Conservation (phyloP, 2,797 vertebrate species). For the Anisognathus igniventris region DNA sequence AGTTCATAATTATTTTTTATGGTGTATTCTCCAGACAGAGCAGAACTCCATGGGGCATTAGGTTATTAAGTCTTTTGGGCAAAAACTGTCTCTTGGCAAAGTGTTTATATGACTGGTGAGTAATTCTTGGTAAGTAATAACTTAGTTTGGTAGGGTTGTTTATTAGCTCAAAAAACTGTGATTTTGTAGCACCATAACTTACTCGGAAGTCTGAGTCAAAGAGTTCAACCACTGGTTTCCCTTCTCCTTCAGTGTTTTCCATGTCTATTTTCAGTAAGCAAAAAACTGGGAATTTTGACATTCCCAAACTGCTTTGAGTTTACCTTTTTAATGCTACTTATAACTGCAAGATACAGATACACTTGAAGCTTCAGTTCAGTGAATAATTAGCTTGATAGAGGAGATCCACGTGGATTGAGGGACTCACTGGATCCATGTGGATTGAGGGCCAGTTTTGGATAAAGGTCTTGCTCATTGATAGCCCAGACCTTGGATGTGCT, state of each 20-base stretch:
- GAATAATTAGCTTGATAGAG: not conserved
- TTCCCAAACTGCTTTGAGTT: not conserved
- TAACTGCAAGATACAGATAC: not conserved
- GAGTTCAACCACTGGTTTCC: not conserved
- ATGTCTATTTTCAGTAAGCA: not conserved
- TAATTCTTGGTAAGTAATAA: slow-evolving; percentile 21
- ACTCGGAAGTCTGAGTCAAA: not conserved
- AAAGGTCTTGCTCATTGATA: not conserved
- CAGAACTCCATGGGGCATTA: not conserved
- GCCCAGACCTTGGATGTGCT: too few relatives aligned
- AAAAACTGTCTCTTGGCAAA: not conserved
- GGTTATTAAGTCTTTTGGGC: slow-evolving; percentile 31
- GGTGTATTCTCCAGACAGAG: slow-evolving; percentile 4
- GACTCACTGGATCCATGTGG: not conserved
- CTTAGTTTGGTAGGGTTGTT: slow-evolving; percentile 6
- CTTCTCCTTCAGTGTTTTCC: not conserved
- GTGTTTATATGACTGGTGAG: not conserved
- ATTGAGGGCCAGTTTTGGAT: not conserved
- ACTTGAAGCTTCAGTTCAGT: not conserved
- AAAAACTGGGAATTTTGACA: not conserved
- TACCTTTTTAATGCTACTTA: not conserved
- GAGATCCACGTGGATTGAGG: not conserved
- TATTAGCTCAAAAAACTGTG: not conserved
- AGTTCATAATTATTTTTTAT: slow-evolving; percentile 45
- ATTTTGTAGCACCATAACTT: not conserved